Conservation (phyloP, 2,797 vertebrate genomes). For the Gallinago nigripennis region DNA sequence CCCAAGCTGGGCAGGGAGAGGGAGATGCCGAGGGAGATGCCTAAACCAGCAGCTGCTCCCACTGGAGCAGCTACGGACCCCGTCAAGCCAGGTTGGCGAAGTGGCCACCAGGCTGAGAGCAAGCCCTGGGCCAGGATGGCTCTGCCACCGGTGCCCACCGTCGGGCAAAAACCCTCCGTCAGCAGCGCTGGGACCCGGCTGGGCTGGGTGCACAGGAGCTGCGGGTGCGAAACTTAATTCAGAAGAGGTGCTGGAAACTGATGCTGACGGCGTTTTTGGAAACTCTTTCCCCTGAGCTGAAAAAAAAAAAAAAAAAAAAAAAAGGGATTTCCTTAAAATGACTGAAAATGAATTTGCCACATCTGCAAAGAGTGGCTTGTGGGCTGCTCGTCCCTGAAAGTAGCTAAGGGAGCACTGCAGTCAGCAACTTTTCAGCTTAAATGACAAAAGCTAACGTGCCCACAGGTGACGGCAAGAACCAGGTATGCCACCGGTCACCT, state of each 20-base stretch:
- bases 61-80: background rate
- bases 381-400: background rate
- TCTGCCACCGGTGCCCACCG: background rate
- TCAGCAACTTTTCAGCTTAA: conserved; percentile 8
- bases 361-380: background rate
- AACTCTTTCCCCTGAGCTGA: background rate
- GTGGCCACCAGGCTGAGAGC: background rate
- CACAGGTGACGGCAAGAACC: background rate
- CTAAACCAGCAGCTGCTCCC: background rate
- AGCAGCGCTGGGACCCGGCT: background rate
- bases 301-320: background rate
- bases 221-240: background rate
- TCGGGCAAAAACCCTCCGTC: background rate
- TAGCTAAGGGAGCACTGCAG: background rate
- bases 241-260: conserved; percentile 18
- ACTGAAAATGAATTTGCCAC: conserved; percentile 27
- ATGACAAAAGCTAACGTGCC: background rate
- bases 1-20: background rate
- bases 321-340: conserved; percentile 33
- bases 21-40: background rate
- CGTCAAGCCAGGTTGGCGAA: no score
- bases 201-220: background rate
- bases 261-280: background rate
- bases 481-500: background rate
- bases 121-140: background rate